phyloP scores from a whole-genome alignment of 2,113 vertebrate species.

The Mus pahari region DNA sequence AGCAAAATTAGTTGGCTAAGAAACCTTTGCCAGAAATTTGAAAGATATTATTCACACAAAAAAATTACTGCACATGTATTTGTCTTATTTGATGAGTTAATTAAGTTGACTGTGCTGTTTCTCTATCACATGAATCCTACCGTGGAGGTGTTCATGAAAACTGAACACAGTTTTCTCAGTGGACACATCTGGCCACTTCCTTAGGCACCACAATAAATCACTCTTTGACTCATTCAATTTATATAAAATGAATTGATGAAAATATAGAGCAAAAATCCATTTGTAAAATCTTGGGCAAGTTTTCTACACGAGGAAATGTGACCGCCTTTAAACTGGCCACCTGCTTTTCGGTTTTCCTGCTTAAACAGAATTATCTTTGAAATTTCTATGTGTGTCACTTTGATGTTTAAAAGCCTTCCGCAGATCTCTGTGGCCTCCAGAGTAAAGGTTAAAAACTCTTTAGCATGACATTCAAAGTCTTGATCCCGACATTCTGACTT shows the following conservation, averaged over 20 bases:
- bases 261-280: neutral
- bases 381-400: neutral
- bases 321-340: neutral
- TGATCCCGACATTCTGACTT: neutral
- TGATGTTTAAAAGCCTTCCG: neutral
- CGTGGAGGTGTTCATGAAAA: neutral
- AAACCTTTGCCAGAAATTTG: conserved; percentile 16
- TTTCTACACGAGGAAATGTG: neutral
- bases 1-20: conserved; percentile 28
- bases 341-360: neutral
- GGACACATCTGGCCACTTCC: neutral
- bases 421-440: neutral
- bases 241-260: neutral
- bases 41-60: neutral
- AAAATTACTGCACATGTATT: neutral
- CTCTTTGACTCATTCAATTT: neutral
- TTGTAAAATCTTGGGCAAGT: neutral
- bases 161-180: neutral
- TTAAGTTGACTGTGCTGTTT: neutral
- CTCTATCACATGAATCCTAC: neutral
- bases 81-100: neutral
- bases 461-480: neutral
- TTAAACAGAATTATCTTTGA: neutral
- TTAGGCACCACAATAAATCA: neutral
- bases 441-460: neutral